phyloP scores from a whole-genome alignment of 2,888 invertebrate species.

The Parapristionchus giblindavisi region DNA sequence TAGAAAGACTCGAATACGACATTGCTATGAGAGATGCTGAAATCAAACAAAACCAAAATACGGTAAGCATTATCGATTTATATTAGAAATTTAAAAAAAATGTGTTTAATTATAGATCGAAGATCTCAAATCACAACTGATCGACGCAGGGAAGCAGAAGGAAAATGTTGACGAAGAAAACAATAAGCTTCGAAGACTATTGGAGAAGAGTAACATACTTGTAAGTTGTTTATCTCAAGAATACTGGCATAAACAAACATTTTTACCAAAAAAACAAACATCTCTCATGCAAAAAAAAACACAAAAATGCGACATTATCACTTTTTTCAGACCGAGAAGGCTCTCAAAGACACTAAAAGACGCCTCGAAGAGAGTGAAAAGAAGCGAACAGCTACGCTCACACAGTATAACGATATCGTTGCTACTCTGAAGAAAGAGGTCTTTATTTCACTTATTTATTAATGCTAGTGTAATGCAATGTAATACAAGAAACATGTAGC shows the following conservation, averaged over 20 bases:
- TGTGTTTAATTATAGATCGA: not conserved
- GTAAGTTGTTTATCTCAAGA: not conserved
- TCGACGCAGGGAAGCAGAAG: constrained; percentile 41
- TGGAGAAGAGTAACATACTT: constrained; percentile 43
- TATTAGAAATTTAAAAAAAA: not conserved
- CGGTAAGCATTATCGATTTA: not conserved
- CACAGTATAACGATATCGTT: constrained; percentile 33
- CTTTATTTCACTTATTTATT: not conserved
- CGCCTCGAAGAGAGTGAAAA: constrained; percentile 48
- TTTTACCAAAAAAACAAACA: too few relatives aligned
- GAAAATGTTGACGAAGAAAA: constrained; percentile 44
- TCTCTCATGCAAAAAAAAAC: too few relatives aligned
- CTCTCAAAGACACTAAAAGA: constrained; percentile 47
- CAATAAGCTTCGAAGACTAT: constrained; percentile 43
- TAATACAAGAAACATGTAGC: too few relatives aligned
- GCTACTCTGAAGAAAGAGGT: constrained; percentile 31
- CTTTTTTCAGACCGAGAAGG: constrained; percentile 44
- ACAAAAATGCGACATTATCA: constrained; percentile 20
- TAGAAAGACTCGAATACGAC: constrained; percentile 39
- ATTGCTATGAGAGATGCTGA: constrained; percentile 20
- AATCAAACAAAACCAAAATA: not conserved
- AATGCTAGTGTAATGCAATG: not conserved
- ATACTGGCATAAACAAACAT: not conserved
- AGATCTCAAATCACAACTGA: not conserved
- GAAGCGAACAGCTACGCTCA: constrained; percentile 34